These are phyloP conservation scores for Ypsolopha scabrella DNA, from an alignment of 2,888 invertebrate species.

Conservation along the genomic window DNA sequence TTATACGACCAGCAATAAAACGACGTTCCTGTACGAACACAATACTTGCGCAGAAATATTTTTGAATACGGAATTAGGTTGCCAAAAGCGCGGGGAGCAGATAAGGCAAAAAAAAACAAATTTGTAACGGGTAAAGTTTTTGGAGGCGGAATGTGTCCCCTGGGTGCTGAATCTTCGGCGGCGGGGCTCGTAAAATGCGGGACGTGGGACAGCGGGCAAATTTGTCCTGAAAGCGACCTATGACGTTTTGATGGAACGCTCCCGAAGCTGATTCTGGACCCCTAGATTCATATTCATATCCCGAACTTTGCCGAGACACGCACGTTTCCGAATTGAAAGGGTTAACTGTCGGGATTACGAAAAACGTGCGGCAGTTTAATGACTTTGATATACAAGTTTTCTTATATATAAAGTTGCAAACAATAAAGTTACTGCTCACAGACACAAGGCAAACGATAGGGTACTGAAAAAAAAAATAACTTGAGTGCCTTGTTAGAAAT, in stretches of 20 bases:
- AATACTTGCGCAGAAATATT: conserved; percentile 68
- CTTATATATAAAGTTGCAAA: no score
- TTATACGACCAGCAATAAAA: conserved; percentile 68
- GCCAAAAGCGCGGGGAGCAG: conserved; percentile 67
- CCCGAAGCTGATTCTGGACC: conserved; percentile 58
- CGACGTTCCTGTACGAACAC: conserved; percentile 62
- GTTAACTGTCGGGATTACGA: no score
- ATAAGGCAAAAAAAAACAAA: conserved; percentile 70
- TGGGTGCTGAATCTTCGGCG: conserved; percentile 70
- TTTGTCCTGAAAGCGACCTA: conserved; percentile 68
- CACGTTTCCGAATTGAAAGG: background rate
- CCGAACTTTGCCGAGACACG: background rate
- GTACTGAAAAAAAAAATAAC: background rate
- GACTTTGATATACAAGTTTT: no score
- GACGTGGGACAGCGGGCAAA: conserved; percentile 68
- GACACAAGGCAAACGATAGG: no score
- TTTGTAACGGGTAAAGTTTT: conserved; percentile 72
- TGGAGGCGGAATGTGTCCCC: conserved; percentile 69
- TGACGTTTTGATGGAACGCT: conserved; percentile 69
- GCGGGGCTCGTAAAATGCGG: conserved; percentile 67
- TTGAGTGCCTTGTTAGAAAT: conserved; percentile 13
- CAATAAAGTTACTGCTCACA: no score
- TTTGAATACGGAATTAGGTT: conserved; percentile 71
- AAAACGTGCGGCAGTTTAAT: no score
- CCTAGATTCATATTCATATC: conserved; percentile 68